Evolutionary conservation across 2,797 vertebrate genomes (phyloP), one percentile per base, ranked within the genome.

Genomic region (Peromyscus nudipes): DNA sequence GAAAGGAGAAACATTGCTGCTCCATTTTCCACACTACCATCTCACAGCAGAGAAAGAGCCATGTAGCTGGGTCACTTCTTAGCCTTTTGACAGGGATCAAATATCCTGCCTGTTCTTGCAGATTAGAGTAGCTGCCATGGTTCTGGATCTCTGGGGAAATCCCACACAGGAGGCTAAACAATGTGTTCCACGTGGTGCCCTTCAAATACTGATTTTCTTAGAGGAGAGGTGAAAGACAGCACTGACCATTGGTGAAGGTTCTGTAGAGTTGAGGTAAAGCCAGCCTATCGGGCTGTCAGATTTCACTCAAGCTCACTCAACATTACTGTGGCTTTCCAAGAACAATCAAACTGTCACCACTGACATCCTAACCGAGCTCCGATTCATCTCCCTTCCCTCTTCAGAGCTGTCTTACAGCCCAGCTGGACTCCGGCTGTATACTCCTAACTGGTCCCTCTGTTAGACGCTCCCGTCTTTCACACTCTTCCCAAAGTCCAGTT

Each of bases 141-240:
- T 19, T 71, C 34, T 64, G 37, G 37, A 57, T 90, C 29, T 55
- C 75, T 69, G 75, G 27, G 77, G 82, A 88, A 40, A 7, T 31
- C 12, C 29, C 29, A n/a, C 80, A 49, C 34, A 27, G 31, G 65
- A 49, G 34, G 27, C 94, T 21, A 17, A 92, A 25, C 6, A 57
- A 57, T 5, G 19, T 4, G 9, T 4, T 37, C 83, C 73, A 40
- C 25, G 16, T 19, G 34, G 14, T 77, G 12, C 57, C 40, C n/a
- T 52, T 49, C 65, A 86, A 81, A 76, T 25, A 82, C 65, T 11
- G 23, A 17, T 49, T 65, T 84, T 95, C 89, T 95, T 90, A 43
- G 40, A 87, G 13, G 31, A 81, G 3, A 55, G 4, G 16, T n/a
- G 4, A 46, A 29, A 19, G 82, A 11, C 1, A 60, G 62, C 77